Conservation (phyloP, 2,113 vertebrate genomes). For the Nibea albiflora region DNA sequence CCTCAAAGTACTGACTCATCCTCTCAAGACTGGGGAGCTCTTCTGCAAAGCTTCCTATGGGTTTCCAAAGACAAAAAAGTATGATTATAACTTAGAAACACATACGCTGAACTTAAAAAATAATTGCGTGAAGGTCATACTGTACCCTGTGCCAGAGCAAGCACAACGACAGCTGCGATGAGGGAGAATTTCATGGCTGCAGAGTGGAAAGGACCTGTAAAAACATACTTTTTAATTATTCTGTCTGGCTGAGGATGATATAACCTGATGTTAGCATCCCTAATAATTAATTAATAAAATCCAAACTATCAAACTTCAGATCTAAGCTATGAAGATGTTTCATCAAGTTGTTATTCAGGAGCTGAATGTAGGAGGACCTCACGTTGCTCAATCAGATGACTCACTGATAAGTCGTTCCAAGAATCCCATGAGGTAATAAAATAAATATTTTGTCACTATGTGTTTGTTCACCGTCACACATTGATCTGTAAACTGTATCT, state of each 20-base stretch:
- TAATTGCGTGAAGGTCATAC: not conserved
- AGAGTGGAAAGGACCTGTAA: slow-evolving; percentile 58
- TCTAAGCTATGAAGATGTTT: not conserved
- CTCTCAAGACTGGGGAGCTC: slow-evolving; percentile 36
- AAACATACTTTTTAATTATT: slow-evolving; percentile 6
- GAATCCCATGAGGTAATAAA: not conserved
- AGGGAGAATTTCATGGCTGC: slow-evolving; percentile 81
- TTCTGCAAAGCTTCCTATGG: slow-evolving; percentile 66
- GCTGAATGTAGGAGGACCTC: not conserved
- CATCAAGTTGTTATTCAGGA: not conserved
- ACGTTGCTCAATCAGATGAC: slow-evolving; percentile 27
- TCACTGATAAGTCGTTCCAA: slow-evolving; percentile 27
- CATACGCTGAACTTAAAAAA: not conserved
- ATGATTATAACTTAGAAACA: not conserved
- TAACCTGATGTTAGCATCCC: not conserved
- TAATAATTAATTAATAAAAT: not conserved
- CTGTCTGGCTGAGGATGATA: not conserved
- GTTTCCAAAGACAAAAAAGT: not conserved
- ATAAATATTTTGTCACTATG: slow-evolving; percentile 3
- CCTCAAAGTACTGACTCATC: slow-evolving; percentile 63
- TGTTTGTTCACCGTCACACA: not conserved
- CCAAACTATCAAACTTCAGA: not conserved
- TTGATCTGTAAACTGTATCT: slow-evolving; percentile 1
- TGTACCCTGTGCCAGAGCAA: slow-evolving; percentile 77
- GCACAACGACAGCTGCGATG: slow-evolving; percentile 63